phyloP scores from a whole-genome alignment of 2,113 vertebrate genomes.

The Microtus ochrogaster region DNA sequence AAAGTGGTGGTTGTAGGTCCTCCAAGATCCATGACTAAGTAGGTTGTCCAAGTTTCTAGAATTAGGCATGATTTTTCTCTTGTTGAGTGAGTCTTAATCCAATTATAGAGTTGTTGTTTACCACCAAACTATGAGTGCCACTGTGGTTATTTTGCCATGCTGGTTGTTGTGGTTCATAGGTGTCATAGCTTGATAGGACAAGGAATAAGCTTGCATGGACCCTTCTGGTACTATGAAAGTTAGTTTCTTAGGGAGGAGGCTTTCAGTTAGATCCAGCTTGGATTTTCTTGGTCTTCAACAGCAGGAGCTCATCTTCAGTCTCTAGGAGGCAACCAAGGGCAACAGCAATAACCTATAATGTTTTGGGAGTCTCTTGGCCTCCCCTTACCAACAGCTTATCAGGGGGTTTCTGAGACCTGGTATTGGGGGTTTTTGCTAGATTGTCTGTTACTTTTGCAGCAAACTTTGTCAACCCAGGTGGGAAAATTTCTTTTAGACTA shows the following conservation, averaged over 20 bases:
- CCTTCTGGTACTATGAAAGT: background rate
- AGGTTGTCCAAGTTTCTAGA: background rate
- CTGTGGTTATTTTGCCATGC: background rate
- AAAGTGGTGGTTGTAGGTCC: background rate
- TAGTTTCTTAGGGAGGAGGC: background rate
- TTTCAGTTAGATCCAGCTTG: background rate
- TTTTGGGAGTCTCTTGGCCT: background rate
- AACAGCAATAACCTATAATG: background rate
- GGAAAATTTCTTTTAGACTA: background rate
- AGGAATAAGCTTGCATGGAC: background rate
- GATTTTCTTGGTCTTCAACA: background rate
- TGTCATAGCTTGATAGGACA: background rate
- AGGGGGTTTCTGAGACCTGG: background rate
- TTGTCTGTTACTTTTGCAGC: background rate
- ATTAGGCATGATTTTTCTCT: background rate
- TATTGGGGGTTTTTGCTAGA: background rate
- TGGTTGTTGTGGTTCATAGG: background rate
- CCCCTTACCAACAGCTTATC: background rate
- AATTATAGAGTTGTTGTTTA: background rate
- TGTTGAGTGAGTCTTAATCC: background rate
- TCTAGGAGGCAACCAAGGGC: background rate
- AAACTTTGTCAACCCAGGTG: background rate
- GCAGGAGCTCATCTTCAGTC: background rate
- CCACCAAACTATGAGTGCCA: background rate
- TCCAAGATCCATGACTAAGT: too few species aligned